Percentiles rank a stretch among this genome's conserved stretches.
phyloP scores from a whole-genome alignment of 64 coral and sea anemone species.

The Dendrophyllia cribrosa region DNA sequence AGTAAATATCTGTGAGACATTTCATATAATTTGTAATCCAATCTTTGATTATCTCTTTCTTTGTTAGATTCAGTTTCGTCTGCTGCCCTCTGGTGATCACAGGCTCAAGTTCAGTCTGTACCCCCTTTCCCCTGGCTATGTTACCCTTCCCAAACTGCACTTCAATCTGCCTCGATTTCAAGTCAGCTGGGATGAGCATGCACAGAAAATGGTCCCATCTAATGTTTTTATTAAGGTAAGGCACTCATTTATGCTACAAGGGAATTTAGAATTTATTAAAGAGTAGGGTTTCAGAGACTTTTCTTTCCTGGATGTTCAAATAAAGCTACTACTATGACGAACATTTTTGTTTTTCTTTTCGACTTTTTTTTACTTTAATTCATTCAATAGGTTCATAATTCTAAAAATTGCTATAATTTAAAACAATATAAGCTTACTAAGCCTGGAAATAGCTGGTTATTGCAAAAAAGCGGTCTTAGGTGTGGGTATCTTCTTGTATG shows the following conservation, averaged over 20 bases:
- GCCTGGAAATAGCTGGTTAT: no score
- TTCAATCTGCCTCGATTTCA: slow-evolving; percentile 96
- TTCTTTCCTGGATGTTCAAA: no score
- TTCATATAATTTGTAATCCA: not conserved
- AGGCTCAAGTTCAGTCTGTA: slow-evolving; percentile 90
- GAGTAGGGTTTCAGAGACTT: no score
- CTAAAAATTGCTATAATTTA: no score
- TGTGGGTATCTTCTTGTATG: no score
- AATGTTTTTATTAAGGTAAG: slow-evolving; percentile 97
- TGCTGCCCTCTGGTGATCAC: slow-evolving; percentile 89
- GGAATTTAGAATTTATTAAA: not conserved
- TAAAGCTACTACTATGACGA: no score
- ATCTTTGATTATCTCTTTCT: not conserved
- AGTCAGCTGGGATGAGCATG: slow-evolving; percentile 86
- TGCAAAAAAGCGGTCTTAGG: no score
- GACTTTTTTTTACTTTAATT: no score
- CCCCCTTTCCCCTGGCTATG: slow-evolving; percentile 85
- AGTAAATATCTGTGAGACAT: not conserved
- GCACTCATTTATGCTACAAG: not conserved
- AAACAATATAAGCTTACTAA: no score
- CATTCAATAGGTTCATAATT: no score
- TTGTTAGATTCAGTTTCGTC: slow-evolving; percentile 85
- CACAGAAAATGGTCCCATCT: slow-evolving; percentile 94
- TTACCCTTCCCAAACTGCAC: slow-evolving; percentile 89
- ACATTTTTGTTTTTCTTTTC: no score